Evolutionary conservation across 2,888 invertebrate species (phyloP), one percentile per base, ranked within the genome.

Genomic region (Napeogenes sylphis): DNA sequence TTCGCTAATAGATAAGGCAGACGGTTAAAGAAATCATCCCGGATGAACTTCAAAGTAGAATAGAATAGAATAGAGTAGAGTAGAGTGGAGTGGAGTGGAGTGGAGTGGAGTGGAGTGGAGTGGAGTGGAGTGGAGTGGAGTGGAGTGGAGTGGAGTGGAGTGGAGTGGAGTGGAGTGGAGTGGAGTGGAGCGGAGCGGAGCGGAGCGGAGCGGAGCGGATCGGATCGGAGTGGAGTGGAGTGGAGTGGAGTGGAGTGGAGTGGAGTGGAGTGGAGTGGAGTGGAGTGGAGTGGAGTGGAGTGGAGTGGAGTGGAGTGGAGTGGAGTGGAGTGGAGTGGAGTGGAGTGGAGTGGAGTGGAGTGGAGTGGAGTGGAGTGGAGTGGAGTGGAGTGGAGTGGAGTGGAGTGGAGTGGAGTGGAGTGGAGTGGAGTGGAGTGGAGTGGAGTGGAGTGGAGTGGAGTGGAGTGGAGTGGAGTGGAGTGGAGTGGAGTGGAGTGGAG

Each of bases 221-320:
- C 21, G 30, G 59, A 59, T 4, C 42, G 45, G 59, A 59, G 45
- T 45, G 14, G 59, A 59, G 42, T 54, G 45, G 59, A 59, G 54
- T 55, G 35, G 60, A 59, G 21, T 59, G 45, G 54, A 59, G 54
- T 45, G 30, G 60, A 60, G 42, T 60, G 46, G 55, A 60, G 54
- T 60, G 33, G 55, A 60, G 21, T 59, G 42, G 59, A 58, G 47
- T 58, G 30, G 58, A 58, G 47, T 58, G 51, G 58, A 35, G 35
- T 35, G 35, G 35, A 35, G 35, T 35, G 35, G 35, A 35, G 35
- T 51, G n/a, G 58, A 51, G 47, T 45, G 30, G 56, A 56, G 45
- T 56, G 30, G 56, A 56, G 21, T 45, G 33, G 58, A 58, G 47
- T 58, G 35, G 33, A 46, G 47, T 47, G 33, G 47, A 58, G 47